A percentile compares a stretch with the other conserved stretches of the same genome.
These are phyloP conservation scores for Drosophila kanekoi DNA, from an alignment of 2,888 invertebrate species.

Conservation along the genomic window DNA sequence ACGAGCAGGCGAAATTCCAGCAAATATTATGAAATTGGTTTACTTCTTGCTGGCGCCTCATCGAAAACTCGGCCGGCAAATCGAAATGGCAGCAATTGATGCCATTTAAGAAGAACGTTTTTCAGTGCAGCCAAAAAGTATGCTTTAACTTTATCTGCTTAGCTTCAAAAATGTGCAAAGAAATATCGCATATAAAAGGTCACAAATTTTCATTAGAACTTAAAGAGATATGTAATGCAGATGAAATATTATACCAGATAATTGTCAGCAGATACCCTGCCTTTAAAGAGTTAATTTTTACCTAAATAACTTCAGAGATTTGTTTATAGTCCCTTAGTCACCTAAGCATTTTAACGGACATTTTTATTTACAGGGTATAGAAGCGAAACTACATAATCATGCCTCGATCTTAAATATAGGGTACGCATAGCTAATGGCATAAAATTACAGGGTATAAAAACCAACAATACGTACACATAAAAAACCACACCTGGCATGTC, in stretches of 20 bases:
- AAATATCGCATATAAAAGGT: background rate
- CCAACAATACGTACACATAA: background rate
- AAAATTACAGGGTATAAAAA: conserved; percentile 3
- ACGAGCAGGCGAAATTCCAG: conserved; percentile 50
- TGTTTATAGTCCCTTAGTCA: too few species aligned
- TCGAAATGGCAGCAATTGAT: conserved; percentile 71
- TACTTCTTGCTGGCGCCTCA: conserved; percentile 27
- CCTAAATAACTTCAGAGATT: too few species aligned
- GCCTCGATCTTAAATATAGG: too few species aligned
- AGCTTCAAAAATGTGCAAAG: background rate
- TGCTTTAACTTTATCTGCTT: conserved; percentile 29
- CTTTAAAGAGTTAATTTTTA: too few species aligned
- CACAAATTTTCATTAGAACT: too few species aligned
- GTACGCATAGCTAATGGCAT: too few species aligned
- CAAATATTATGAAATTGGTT: conserved; percentile 50
- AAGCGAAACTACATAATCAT: too few species aligned
- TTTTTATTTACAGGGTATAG: too few species aligned
- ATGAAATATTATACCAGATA: too few species aligned
- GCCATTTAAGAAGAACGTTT: conserved; percentile 41
- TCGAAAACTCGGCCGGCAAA: conserved; percentile 46
- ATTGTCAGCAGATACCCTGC: too few species aligned
- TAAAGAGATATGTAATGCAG: too few species aligned
- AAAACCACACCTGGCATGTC: background rate
- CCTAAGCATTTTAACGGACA: too few species aligned
- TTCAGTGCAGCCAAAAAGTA: conserved; percentile 27